Evolutionary conservation across 1,140 invertebrate species (phyloP).

Genomic region (Papilio helenus): DNA sequence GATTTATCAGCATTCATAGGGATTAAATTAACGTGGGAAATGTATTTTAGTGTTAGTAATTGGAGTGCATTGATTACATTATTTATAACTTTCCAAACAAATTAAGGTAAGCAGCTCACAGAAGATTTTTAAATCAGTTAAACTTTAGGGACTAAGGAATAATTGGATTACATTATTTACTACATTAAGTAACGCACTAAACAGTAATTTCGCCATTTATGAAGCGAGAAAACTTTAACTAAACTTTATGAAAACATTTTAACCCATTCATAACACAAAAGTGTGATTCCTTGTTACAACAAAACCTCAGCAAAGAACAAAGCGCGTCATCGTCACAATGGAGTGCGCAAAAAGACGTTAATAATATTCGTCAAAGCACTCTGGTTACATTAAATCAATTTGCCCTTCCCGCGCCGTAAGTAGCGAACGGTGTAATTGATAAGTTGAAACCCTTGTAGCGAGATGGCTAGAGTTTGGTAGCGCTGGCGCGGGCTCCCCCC

Average conservation of each 20-base stretch:
- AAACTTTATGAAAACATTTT: slow-evolving; percentile 23
- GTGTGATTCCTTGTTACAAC: slow-evolving; percentile 72
- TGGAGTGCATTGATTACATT: background rate
- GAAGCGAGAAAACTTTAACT: background rate
- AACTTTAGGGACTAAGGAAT: no score
- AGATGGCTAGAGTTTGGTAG: slow-evolving; percentile 74
- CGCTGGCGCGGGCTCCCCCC: slow-evolving; percentile 47
- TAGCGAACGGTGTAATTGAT: slow-evolving; percentile 83
- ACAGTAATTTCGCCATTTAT: background rate
- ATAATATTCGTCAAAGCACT: slow-evolving; percentile 83
- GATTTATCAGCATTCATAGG: slow-evolving; percentile 36
- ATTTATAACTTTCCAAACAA: background rate
- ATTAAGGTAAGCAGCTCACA: background rate
- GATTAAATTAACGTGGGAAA: slow-evolving; percentile 36
- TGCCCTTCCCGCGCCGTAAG: slow-evolving; percentile 81
- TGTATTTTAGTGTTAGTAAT: background rate
- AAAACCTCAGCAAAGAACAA: slow-evolving; percentile 75
- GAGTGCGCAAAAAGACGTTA: slow-evolving; percentile 79
- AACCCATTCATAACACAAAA: slow-evolving; percentile 68
- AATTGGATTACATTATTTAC: no score
- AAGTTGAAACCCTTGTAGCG: slow-evolving; percentile 83
- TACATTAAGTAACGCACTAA: background rate
- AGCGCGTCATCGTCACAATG: slow-evolving; percentile 71
- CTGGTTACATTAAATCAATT: slow-evolving; percentile 83
- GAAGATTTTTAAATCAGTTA: no score